Evolutionary conservation across 1,140 invertebrate genomes (phyloP).

Genomic region (Sitobion miscanthi): DNA sequence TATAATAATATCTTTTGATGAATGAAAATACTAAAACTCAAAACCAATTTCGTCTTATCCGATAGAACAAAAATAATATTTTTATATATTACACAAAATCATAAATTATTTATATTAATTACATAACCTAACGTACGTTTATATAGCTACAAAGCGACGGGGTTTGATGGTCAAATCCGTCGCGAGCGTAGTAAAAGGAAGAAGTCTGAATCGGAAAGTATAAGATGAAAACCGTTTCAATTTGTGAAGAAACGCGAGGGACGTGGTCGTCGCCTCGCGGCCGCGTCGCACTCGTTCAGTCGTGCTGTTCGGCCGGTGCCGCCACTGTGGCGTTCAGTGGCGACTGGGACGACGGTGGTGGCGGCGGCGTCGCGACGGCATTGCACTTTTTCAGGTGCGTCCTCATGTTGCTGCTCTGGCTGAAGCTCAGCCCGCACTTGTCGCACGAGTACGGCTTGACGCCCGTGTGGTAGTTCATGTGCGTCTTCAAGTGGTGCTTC

Average conservation of each 20-base stretch:
- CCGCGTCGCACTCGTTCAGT: neutral
- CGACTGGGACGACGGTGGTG: neutral
- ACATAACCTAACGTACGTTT: neutral
- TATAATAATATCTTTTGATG: neutral
- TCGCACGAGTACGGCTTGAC: constrained; percentile 64
- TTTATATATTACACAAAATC: neutral
- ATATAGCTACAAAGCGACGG: neutral
- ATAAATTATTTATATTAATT: neutral
- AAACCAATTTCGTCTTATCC: neutral
- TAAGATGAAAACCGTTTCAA: neutral
- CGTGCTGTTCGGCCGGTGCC: neutral
- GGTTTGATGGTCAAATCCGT: neutral
- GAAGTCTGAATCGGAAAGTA: neutral
- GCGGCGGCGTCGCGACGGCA: neutral
- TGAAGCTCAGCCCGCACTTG: constrained; percentile 68
- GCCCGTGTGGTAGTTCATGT: constrained; percentile 73
- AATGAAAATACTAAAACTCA: neutral
- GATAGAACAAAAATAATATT: neutral
- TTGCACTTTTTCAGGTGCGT: constrained; percentile 61
- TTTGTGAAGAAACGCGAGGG: neutral
- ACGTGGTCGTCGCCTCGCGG: neutral
- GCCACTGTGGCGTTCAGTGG: neutral
- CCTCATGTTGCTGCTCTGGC: constrained; percentile 61
- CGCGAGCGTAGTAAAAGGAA: neutral
- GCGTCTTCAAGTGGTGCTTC: constrained; percentile 75